Evolutionary conservation across 2,797 vertebrate genomes (phyloP), one percentile per base, ranked within the genome.

Genomic region (Luscinia luscinia): DNA sequence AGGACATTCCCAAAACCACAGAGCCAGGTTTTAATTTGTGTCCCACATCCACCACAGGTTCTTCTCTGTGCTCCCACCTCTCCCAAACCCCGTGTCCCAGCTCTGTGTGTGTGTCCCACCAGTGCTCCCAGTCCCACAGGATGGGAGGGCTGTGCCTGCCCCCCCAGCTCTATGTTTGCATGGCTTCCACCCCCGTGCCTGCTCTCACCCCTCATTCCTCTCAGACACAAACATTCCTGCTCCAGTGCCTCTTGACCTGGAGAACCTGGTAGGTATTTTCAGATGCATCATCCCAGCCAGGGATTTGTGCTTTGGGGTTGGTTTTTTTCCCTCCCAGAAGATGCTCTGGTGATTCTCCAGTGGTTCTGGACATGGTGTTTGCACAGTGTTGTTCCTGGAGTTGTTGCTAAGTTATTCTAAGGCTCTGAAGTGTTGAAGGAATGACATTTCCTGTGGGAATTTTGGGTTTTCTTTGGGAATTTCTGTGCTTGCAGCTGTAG

Each of bases 131-230:
- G 22, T 69, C 61, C 68, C 10, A 4, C 64, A 11, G 27, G 24
- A 1, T 14, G 80, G 89, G 51, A 75, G 40, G 84, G 87, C 96
- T 69, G 63, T 91, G 93, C 92, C 63, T 28, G 89, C 72, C 55
- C 80, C 80, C 80, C 34, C 88, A 43, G 84, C 96, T 95, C 49
- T 24, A 86, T 96, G 93, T 96, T 15, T 97, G 96, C 96, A 97
- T 95, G 96, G 95, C 95, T 95, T 80, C 32, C 89, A 46, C 57
- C 89, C 52, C 80, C 0, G 4, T 26, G n/a, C 54, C 91, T 84
- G 51, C 92, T 52, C 85, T 73, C 69, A 43, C 80, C 74, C 89
- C 93, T 72, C 62, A 23, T 61, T 38, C 41, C 49, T 51, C 26
- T 78, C 34, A 93, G 52, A 28, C 34, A 78, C 43, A 78, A 38